Base-by-base conservation (phyloP, 2,888 invertebrate genomes). In the Globia sparganii region DNA sequence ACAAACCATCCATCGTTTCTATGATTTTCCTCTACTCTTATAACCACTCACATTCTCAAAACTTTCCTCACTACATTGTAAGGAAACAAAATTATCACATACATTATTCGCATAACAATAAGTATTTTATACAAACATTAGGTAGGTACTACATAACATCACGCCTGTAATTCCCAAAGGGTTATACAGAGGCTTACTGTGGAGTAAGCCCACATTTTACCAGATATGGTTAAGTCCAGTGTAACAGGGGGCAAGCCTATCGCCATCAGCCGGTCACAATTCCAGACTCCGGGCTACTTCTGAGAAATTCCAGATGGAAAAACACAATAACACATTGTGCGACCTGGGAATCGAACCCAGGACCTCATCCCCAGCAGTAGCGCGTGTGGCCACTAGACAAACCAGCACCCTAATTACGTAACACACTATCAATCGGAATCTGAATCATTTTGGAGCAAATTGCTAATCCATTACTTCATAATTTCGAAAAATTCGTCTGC, bases 1-100 rank as follows among this genome's bases (percentile, higher is more conserved):
- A 34, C n/a, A 31, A 67, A 34, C 11, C 13, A 71, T 34, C 13
- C 6, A 34, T 21, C 2, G 18, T 21, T 46, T 34, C 3, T 72
- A 21, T 69, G 43, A 21, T n/a, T 34, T 46, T 15, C 31, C 71
- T 66, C n/a, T n/a, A 18, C 28, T 71, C n/a, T 31, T 31, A 6
- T 11, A 43, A 8, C 25, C 11, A 43, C 49, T n/a, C 13, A 71
- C n/a, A 68, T 15, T 71, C 13, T n/a, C 34, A 68, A 67, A 71
- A 18, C 67, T 43, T 31, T 31, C 31, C 13, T 28, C 43, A 43
- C 6, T 11, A 31, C 5, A 31, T 25, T 9, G 3, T 11, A 70
- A 59, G 40, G 18, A 43, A 40, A 25, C 40, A 40, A 71, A 43
- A 34, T 8, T 13, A 67, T 31, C 25, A 31, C 6, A 31, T 31